Evolutionary conservation across 2,888 invertebrate genomes (phyloP), one percentile per base, ranked within the genome.

Genomic region (Zootermopsis nevadensis): DNA sequence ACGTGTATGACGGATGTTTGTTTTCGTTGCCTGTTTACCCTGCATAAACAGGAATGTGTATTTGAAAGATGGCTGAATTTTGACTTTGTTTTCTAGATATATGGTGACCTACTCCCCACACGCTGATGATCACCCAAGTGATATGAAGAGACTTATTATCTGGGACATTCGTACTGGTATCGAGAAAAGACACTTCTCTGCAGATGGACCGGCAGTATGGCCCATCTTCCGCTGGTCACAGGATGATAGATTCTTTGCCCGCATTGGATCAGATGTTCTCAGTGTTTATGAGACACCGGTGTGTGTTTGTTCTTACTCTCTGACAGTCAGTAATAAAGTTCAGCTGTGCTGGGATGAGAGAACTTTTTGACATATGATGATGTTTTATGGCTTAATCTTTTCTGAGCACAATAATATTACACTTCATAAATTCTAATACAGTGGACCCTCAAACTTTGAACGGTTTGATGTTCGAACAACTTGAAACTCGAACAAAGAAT

Each of bases 161-260:
- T 99, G 99, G 98, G 99, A 99, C 89, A 97, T 99, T 85, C 93
- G 97, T 86, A 98, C 98, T 8, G 99, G 98, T 15, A 93, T 94
- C 87, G 98, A 98, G 88, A 98, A 98, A 89, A 94, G 99, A 86
- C 94, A 95, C 3, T 99, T 99, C 89, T 93, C 93, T 82, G 94
- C 96, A 0, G 97, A 97, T 81, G 93, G 88, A 35, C 87, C 87
- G 74, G 89, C 95, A 0, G 93, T 94, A 0, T 97, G 98, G 95
- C 98, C 98, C 0, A 96, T 98, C 86, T 97, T 99, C 92, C 96
- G 98, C 87, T 99, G 99, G 99, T 98, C 97, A 82, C 95, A 95
- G 88, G 98, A 99, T 89, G 99, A 99, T 88, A 95, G 95, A 88
- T 99, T 95, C 90, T 98, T 99, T 87, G 99, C 98, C 0, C 92